These are phyloP conservation scores for Drosophila tsacasi DNA, from an alignment of 1,140 invertebrate genomes.

Conservation along the genomic window DNA sequence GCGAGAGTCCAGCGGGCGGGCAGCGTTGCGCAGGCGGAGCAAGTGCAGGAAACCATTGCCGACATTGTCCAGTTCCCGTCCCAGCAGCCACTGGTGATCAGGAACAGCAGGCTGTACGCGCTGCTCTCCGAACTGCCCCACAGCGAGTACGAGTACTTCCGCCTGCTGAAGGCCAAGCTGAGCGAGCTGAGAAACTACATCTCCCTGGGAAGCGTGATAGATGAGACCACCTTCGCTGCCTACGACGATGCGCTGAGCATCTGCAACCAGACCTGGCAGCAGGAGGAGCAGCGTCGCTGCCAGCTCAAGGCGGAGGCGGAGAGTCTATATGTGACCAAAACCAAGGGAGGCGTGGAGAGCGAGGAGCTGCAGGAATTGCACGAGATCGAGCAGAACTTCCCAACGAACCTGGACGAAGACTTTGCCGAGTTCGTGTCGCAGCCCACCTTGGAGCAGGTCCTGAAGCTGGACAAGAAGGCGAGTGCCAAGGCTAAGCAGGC, in stretches of 20 bases:
- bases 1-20: conserved; percentile 49
- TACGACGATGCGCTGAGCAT: conserved; percentile 85
- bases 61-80: conserved; percentile 73
- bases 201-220: conserved; percentile 74
- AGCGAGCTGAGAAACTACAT: conserved; percentile 87
- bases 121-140: conserved; percentile 62
- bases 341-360: conserved; percentile 87
- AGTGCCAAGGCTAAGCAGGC: conserved; percentile 56
- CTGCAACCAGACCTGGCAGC: conserved; percentile 90
- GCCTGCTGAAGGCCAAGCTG: conserved; percentile 89
- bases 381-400: conserved; percentile 92
- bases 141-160: conserved; percentile 78
- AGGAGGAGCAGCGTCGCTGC: conserved; percentile 89
- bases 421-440: conserved; percentile 88
- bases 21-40: conserved; percentile 41
- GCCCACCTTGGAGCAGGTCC: conserved; percentile 80
- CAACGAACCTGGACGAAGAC: conserved; percentile 89
- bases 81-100: conserved; percentile 49
- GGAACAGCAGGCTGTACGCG: conserved; percentile 55
- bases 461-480: conserved; percentile 61
- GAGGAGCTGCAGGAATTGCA: conserved; percentile 91
- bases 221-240: conserved; percentile 85
- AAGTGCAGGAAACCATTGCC: conserved; percentile 52
- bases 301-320: conserved; percentile 91
- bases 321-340: conserved; percentile 93